Evolutionary conservation across 2,797 vertebrate species (phyloP).

Genomic region (Amblyopsis hoosieri): DNA sequence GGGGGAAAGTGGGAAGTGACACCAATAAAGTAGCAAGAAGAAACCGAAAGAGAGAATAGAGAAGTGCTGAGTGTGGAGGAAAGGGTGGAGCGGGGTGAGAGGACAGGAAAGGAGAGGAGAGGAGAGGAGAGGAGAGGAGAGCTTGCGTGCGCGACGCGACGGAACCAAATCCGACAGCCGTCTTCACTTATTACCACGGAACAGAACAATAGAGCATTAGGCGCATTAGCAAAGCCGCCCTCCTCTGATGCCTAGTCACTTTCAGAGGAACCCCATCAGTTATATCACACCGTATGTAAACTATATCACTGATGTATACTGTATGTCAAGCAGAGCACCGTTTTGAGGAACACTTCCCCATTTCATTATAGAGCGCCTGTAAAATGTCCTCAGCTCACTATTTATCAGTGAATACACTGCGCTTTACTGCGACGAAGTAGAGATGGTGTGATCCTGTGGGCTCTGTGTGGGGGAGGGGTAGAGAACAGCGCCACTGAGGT

Average conservation of each 20-base stretch:
- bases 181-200: constrained; percentile 78
- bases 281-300: constrained; percentile 67
- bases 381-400: too few species aligned
- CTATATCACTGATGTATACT: constrained; percentile 54
- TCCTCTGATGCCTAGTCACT: constrained; percentile 61
- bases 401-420: too few species aligned
- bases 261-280: constrained; percentile 57
- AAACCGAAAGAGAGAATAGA: constrained; percentile 40
- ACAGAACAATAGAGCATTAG: constrained; percentile 74
- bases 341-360: too few species aligned
- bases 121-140: constrained; percentile 43
- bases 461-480: too few species aligned
- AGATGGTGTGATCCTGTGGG: too few species aligned
- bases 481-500: too few species aligned
- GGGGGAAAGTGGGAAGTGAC: constrained; percentile 34
- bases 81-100: constrained; percentile 12
- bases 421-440: too few species aligned
- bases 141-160: constrained; percentile 56
- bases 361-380: too few species aligned
- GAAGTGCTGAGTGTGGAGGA: constrained; percentile 28
- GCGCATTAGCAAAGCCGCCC: constrained; percentile 64
- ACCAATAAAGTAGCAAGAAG: constrained; percentile 45
- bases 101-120: constrained; percentile 21
- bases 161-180: constrained; percentile 75
- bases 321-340: not conserved